Conservation (phyloP, 2,113 vertebrate species). For the Aramus guarauna region DNA sequence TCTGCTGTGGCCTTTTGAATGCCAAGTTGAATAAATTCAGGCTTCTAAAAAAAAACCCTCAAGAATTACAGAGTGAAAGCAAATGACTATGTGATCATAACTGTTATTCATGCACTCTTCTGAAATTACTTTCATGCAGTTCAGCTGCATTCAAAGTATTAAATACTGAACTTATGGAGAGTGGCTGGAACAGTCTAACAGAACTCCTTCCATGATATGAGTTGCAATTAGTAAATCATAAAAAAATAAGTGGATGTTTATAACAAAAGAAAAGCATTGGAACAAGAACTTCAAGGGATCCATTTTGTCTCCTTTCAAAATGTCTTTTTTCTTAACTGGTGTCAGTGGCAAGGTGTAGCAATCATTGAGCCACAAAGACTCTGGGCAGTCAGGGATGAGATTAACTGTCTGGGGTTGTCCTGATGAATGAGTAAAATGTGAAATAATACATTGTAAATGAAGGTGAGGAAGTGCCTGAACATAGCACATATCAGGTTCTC, state of each 20-base stretch:
- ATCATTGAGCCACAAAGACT: background rate
- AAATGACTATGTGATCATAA: background rate
- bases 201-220: background rate
- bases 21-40: background rate
- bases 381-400: background rate
- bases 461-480: background rate
- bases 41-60: background rate
- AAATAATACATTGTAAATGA: background rate
- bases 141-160: background rate
- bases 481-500: background rate
- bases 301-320: background rate
- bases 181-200: background rate
- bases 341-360: background rate
- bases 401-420: background rate
- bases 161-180: background rate
- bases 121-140: background rate
- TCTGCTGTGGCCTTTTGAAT: background rate
- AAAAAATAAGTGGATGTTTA: background rate
- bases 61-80: background rate
- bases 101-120: background rate
- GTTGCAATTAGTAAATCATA: background rate
- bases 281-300: background rate
- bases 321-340: background rate
- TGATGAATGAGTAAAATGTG: background rate
- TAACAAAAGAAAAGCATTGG: background rate